Evolutionary conservation across 2,888 invertebrate genomes (phyloP).

Genomic region (Tanypteryx hageni): DNA sequence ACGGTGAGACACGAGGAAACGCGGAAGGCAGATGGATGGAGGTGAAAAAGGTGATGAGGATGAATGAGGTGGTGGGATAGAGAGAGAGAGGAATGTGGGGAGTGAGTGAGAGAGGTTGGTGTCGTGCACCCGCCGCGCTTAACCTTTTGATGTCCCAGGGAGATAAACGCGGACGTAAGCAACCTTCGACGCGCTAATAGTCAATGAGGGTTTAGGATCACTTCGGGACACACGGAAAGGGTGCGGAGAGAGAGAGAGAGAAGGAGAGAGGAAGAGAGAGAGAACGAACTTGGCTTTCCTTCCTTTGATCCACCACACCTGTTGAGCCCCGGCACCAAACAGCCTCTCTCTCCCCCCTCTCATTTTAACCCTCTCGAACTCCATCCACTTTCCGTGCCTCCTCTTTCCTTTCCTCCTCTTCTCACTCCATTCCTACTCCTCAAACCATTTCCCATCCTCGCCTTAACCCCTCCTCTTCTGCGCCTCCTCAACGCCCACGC

Average conservation of each 20-base stretch:
- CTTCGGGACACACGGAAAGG: constrained; percentile 66
- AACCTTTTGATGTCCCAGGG: background rate
- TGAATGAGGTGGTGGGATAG: background rate
- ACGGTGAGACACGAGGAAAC: background rate
- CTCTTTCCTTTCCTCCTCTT: constrained; percentile 35
- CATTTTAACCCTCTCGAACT: constrained; percentile 67
- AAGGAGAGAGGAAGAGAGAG: constrained; percentile 46
- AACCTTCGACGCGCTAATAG: constrained; percentile 28
- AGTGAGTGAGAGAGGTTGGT: background rate
- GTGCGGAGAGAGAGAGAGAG: constrained; percentile 62
- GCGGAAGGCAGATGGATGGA: too few species aligned
- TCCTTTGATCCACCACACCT: constrained; percentile 66
- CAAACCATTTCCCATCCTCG: background rate
- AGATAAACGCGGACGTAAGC: constrained; percentile 17
- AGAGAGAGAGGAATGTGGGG: too few species aligned
- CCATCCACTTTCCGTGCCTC: constrained; percentile 32
- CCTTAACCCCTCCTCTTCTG: background rate
- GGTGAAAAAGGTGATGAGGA: too few species aligned
- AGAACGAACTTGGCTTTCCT: background rate
- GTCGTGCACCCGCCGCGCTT: background rate
- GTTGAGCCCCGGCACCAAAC: constrained; percentile 63
- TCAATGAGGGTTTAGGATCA: constrained; percentile 65
- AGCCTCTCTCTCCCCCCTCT: constrained; percentile 71
- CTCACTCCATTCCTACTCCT: constrained; percentile 2
- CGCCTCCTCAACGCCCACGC: background rate